These are phyloP conservation scores for Channa argus DNA, from an alignment of 2,113 vertebrate species.

Conservation along the genomic window DNA sequence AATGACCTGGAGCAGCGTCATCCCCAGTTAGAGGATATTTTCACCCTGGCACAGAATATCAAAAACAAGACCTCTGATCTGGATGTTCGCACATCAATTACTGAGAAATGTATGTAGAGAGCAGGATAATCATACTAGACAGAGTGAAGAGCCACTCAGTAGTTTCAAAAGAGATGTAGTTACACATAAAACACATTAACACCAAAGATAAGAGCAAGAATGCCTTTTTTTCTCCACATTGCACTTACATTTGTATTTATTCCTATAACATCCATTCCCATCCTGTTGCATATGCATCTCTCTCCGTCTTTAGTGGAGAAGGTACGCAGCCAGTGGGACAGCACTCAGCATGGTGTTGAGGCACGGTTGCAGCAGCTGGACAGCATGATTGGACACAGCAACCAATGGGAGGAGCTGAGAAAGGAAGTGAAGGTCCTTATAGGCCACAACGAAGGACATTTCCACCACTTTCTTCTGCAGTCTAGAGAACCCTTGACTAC, in stretches of 20 bases:
- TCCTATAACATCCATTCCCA: neutral
- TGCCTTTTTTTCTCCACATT: neutral
- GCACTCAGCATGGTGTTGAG: conserved; percentile 91
- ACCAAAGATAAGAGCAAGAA: neutral
- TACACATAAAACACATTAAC: too few species aligned
- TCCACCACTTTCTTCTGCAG: conserved; percentile 86
- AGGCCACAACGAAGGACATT: conserved; percentile 86
- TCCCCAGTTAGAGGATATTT: conserved; percentile 93
- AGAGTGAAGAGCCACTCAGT: neutral
- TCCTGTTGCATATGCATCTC: neutral
- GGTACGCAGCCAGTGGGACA: conserved; percentile 94
- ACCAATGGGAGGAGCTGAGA: conserved; percentile 91
- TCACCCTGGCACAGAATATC: conserved; percentile 96
- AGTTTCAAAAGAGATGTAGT: too few species aligned
- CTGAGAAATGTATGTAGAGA: conserved; percentile 90
- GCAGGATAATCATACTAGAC: neutral
- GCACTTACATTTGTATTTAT: too few species aligned
- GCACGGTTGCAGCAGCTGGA: conserved; percentile 91
- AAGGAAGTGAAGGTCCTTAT: conserved; percentile 88
- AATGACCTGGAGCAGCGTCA: conserved; percentile 93
- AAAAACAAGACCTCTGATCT: conserved; percentile 97
- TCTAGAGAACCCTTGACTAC: conserved; percentile 86
- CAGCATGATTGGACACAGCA: conserved; percentile 89
- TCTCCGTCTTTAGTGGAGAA: conserved; percentile 88
- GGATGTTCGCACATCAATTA: conserved; percentile 93